A percentile compares a stretch with the other conserved stretches of the same genome.
Evolutionary conservation across 2,888 invertebrate species (phyloP).

Genomic region (Molorchus minor): DNA sequence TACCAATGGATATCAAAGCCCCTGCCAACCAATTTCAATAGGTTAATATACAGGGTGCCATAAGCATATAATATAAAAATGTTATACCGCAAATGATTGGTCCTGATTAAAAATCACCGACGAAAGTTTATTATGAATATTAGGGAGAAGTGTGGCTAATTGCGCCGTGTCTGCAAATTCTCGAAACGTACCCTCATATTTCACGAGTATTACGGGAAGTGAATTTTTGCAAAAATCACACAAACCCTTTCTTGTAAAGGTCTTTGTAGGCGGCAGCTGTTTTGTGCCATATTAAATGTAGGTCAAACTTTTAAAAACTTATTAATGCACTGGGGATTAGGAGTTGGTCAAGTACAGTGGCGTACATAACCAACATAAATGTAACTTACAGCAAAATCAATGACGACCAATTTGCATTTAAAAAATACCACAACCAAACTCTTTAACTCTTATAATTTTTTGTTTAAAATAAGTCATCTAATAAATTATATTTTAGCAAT

Average conservation of each 20-base stretch:
- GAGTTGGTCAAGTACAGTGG: constrained; percentile 45
- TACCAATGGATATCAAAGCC: no score
- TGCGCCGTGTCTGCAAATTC: constrained; percentile 34
- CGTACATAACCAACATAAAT: neutral
- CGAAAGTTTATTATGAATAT: constrained; percentile 28
- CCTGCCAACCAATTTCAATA: no score
- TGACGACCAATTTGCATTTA: no score
- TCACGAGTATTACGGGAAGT: constrained; percentile 41
- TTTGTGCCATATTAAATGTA: constrained; percentile 49
- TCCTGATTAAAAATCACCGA: constrained; percentile 3
- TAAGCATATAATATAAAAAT: no score
- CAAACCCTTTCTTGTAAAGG: constrained; percentile 43
- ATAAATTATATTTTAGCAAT: no score
- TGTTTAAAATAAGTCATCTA: no score
- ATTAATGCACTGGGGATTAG: constrained; percentile 58
- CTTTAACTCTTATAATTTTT: no score
- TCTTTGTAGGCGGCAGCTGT: constrained; percentile 49
- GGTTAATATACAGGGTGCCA: no score
- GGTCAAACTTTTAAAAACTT: constrained; percentile 54
- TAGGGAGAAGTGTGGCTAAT: constrained; percentile 33
- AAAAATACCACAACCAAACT: no score
- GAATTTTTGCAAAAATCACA: constrained; percentile 43
- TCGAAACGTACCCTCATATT: constrained; percentile 34
- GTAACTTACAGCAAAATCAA: no score
- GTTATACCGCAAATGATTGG: no score